Evolutionary conservation across 2,888 invertebrate genomes (phyloP), one percentile per base, ranked within the genome.

Genomic region (Sphaeridia pumilis): DNA sequence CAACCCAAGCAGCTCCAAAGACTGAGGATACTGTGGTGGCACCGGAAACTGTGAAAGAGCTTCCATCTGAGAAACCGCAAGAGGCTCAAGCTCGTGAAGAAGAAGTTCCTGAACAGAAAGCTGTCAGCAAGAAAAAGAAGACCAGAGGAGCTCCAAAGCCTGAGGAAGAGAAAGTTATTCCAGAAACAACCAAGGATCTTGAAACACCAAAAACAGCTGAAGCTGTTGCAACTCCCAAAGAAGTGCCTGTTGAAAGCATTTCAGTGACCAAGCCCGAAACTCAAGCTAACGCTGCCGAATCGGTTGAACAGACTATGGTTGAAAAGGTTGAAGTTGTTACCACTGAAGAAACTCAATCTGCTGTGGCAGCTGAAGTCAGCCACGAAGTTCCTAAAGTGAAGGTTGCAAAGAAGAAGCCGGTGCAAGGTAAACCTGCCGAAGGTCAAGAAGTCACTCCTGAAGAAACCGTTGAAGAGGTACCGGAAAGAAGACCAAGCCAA

Each of bases 221-320:
- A 12, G 17, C 58, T 22, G 57, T 54, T 17, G 48, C 43, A 7
- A 35, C 22, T 27, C 52, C 49, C 21, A 27, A 31, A 5, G 52
- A 46, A 24, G 28, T 25, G 5, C 17, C 46, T 22, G 41, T 38
- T 14, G 57, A 54, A 36, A 38, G 52, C 36, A 25, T 58, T 22
- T 20, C 28, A 22, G 55, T 27, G 12, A 50, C 27, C 20, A 35
- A 42, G 17, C 12, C 12, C 5, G 20, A 38, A 17, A 17, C 17
- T 38, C 7, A 20, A 12, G 38, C 17, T 14, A 17, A 38, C n/a
- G n/a, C n/a, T n/a, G n/a, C n/a, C n/a, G n/a, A n/a, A n/a, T n/a
- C n/a, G 87, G 87, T 74, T 86, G 87, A 72, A 83, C 87, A 14
- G 31, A 63, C 84, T 85, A 7, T 83, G 87, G 82, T 81, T 84